A percentile compares a stretch with the other conserved stretches of the same genome.
Evolutionary conservation across 2,888 invertebrate genomes (phyloP).

Genomic region (Malthinus flaveolus): DNA sequence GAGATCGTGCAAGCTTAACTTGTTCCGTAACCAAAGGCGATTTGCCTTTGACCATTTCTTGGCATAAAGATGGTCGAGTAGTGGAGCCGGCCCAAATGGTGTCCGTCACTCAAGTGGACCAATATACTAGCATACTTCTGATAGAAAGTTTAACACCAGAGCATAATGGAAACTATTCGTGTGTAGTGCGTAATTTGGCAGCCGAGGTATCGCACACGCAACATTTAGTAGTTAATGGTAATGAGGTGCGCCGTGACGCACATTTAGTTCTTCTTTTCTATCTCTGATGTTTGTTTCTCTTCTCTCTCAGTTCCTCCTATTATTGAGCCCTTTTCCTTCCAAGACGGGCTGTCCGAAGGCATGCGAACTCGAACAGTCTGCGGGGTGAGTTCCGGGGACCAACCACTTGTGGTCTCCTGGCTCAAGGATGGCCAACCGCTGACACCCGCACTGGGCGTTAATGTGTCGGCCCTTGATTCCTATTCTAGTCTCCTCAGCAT

Average conservation of each 20-base stretch:
- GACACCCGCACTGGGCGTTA: slow-evolving; percentile 67
- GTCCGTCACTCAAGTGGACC: slow-evolving; percentile 73
- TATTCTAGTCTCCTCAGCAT: slow-evolving; percentile 79
- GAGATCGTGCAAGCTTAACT: slow-evolving; percentile 73
- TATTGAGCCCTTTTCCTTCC: slow-evolving; percentile 84
- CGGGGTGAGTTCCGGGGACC: slow-evolving; percentile 79
- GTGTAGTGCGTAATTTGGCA: slow-evolving; percentile 72
- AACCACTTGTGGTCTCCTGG: slow-evolving; percentile 79
- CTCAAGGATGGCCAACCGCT: slow-evolving; percentile 77
- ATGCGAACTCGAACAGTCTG: slow-evolving; percentile 81
- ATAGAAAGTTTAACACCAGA: slow-evolving; percentile 75
- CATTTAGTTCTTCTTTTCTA: slow-evolving; percentile 56
- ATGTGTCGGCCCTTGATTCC: slow-evolving; percentile 73
- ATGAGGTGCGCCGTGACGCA: slow-evolving; percentile 56
- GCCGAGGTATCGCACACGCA: slow-evolving; percentile 75
- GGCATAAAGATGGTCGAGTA: slow-evolving; percentile 74
- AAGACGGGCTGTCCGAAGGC: slow-evolving; percentile 80
- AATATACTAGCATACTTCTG: slow-evolving; percentile 76
- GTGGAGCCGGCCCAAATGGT: slow-evolving; percentile 65
- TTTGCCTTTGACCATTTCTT: slow-evolving; percentile 72
- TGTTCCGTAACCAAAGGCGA: slow-evolving; percentile 79
- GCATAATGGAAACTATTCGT: slow-evolving; percentile 79
- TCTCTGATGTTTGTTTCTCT: slow-evolving; percentile 63
- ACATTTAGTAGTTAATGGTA: slow-evolving; percentile 78
- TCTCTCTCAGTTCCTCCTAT: slow-evolving; percentile 75